Conservation (phyloP, 2,113 vertebrate species). For the Arothron firmamentum region DNA sequence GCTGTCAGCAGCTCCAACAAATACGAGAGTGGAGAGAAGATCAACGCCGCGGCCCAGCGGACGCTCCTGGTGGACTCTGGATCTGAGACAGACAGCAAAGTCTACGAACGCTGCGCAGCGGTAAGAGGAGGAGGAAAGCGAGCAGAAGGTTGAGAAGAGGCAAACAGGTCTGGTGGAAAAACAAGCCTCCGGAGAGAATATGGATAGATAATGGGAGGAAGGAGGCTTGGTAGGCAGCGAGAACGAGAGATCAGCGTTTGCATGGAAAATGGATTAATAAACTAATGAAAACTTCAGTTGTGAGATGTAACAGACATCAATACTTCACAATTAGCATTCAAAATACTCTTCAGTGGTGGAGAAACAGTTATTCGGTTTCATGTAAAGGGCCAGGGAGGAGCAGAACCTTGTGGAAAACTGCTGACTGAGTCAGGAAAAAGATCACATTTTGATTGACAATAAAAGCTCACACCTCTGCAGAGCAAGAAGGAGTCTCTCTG, state of each 20-base stretch:
- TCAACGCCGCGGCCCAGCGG: constrained; percentile 62
- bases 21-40: constrained; percentile 66
- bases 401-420: constrained; percentile 53
- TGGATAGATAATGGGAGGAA: constrained; percentile 18
- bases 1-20: constrained; percentile 61
- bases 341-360: constrained; percentile 53
- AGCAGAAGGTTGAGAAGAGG: constrained; percentile 1
- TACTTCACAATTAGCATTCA: constrained; percentile 66
- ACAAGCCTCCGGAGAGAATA: background rate
- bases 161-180: constrained; percentile 21
- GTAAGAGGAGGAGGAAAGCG: constrained; percentile 44
- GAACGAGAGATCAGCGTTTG: constrained; percentile 51
- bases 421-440: constrained; percentile 42
- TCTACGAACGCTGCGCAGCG: constrained; percentile 66
- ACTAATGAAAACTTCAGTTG: constrained; percentile 57
- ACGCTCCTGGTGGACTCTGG: constrained; percentile 74
- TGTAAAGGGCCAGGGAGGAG: constrained; percentile 53
- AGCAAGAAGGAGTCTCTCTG: constrained; percentile 14
- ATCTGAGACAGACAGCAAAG: constrained; percentile 67
- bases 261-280: constrained; percentile 54
- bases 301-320: constrained; percentile 59
- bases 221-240: constrained; percentile 36
- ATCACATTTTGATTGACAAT: constrained; percentile 22
- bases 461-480: constrained; percentile 19
- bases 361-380: constrained; percentile 65